Base-by-base conservation (phyloP, 2,888 invertebrate species). In the Erebia epiphron region DNA sequence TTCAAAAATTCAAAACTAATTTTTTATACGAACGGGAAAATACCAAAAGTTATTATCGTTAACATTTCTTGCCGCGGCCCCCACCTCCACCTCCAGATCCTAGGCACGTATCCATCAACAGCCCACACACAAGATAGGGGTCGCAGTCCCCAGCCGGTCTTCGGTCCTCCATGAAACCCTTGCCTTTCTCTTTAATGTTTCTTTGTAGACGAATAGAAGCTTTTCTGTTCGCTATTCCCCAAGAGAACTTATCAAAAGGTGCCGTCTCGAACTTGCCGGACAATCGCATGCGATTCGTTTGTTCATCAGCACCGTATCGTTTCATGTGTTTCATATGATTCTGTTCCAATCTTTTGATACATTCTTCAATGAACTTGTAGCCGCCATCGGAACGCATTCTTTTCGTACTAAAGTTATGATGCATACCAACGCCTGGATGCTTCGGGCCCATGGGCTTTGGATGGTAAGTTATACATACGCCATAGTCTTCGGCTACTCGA, bases 261-360 rank as follows among this genome's bases (percentile, higher is more conserved):
- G 98, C 97, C 0, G 99, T 99, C 92, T 99, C 99, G 88, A 98
- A 98, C 83, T 95, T 95, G 67, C 99, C 99, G 10, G 98, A 99
- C 46, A 99, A 94, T 76, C 99, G 96, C 83, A 98, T 95, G 84
- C 97, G 97, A 88, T 99, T 99, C 88, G 99, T 98, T 81, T 95
- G 95, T 75, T 99, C 99, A 84, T 97, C 96, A 72, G 96, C 95
- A 85, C 99, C 98, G 85, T 99, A 99, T 67, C 96, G 95, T 81
- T 95, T 95, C 91, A 99, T 99, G 87, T 99, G 99, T 76, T 97
- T 96, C 79, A 95, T 95, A 83, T 99, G 99, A 78, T 96, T 96
- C 79, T 96, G 95, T 81, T 98, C 97, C 72, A 99, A 93, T 85
- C 96, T 97, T 84, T 98, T 97, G 77, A 99, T 98, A 58, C 99